Base-by-base conservation (phyloP, 1,140 invertebrate genomes). In the Argopecten irradians region DNA sequence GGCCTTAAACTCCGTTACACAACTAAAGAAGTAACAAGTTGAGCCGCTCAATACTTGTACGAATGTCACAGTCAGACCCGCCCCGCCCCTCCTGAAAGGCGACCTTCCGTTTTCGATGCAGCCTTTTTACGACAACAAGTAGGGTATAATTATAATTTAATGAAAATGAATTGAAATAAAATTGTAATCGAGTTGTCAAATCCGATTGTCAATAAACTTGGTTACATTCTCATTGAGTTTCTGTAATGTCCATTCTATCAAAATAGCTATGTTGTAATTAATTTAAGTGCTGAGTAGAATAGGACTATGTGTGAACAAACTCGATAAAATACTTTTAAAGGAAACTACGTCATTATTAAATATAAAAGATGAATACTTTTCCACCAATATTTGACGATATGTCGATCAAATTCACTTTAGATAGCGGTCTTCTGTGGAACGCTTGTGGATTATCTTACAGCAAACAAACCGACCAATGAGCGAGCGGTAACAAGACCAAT, bases 191-290 rank as follows among this genome's bases (percentile, higher is more conserved):
- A n/a, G 55, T n/a, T 71, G 55, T 71, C 55, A 71, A 71, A 71
- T 28, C 55, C n/a, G 16, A 71, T 71, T 71, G 55, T 71, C 55
- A 71, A 71, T 71, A 71, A 71, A 71, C 55, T 28, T 71, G 1
- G 55, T 71, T 71, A 71, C 55, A 71, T 71, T 71, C 5, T n/a
- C 16, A 71, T 71, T 71, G 55, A 71, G n/a, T 71, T 7, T n/a
- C 14, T 71, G 28, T n/a, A 28, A 71, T 71, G n/a, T 2, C 55
- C n/a, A 28, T 71, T 71, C 55, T 71, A 71, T 71, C 55, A 28
- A 71, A 71, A n/a, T 71, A n/a, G 55, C 55, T 71, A 71, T 28
- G 55, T 71, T 71, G 55, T 71, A n/a, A 71, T 71, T 28, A 71
- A 71, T 71, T 71, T 71, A 71, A 71, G 22, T 71, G 11, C 55